A percentile compares a stretch with the other conserved stretches of the same genome.
phyloP scores from a whole-genome alignment of 2,888 invertebrate genomes.

The Catocala sponsa region DNA sequence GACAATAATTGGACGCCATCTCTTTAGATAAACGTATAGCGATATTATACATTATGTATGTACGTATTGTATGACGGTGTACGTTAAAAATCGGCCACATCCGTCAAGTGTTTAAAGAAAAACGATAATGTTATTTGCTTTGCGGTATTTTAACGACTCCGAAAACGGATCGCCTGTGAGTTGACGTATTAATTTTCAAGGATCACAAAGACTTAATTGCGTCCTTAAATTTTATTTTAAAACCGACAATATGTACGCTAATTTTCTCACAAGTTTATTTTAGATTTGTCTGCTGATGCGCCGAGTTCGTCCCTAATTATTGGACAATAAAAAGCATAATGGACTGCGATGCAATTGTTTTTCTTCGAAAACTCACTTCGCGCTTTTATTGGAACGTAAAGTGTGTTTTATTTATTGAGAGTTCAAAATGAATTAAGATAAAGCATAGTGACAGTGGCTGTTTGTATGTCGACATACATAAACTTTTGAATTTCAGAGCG shows the following conservation, averaged over 20 bases:
- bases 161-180: slow-evolving; percentile 66
- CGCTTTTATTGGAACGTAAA: slow-evolving; percentile 77
- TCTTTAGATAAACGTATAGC: slow-evolving; percentile 37
- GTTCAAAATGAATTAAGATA: slow-evolving; percentile 68
- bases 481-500: slow-evolving; percentile 2
- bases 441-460: slow-evolving; percentile 15
- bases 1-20: slow-evolving; percentile 56
- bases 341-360: slow-evolving; percentile 67
- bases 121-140: slow-evolving; percentile 67
- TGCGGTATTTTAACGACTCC: slow-evolving; percentile 77
- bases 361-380: slow-evolving; percentile 59
- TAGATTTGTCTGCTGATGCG: slow-evolving; percentile 60
- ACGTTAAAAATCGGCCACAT: slow-evolving; percentile 55
- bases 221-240: slow-evolving; percentile 82
- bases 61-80: slow-evolving; percentile 56
- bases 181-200: slow-evolving; percentile 78
- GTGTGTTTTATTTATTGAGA: slow-evolving; percentile 76
- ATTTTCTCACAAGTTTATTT: slow-evolving; percentile 67
- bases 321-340: slow-evolving; percentile 74
- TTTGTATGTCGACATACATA: slow-evolving; percentile 10
- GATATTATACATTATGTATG: slow-evolving; percentile 26
- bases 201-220: slow-evolving; percentile 80
- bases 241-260: slow-evolving; percentile 76
- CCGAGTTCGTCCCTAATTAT: slow-evolving; percentile 73
- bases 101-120: slow-evolving; percentile 57